Evolutionary conservation across 2,113 vertebrate genomes (phyloP).

Genomic region (Symphodus melops): DNA sequence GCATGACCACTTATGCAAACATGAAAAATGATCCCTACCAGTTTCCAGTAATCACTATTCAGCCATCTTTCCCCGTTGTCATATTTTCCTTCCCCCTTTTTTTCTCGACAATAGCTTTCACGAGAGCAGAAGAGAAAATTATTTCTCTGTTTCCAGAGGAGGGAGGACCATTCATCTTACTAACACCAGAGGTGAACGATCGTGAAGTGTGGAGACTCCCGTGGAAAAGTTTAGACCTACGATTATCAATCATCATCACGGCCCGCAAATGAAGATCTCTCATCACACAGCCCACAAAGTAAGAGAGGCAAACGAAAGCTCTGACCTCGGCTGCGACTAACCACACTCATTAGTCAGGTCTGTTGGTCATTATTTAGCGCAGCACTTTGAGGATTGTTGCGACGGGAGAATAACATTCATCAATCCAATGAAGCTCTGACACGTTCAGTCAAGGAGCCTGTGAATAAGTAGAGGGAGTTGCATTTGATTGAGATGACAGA

Average conservation of each 20-base stretch:
- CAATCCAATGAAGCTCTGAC: slow-evolving; percentile 50
- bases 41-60: slow-evolving; percentile 38
- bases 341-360: slow-evolving; percentile 60
- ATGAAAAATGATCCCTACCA: slow-evolving; percentile 49
- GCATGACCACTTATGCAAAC: slow-evolving; percentile 37
- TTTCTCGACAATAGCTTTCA: slow-evolving; percentile 19
- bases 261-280: slow-evolving; percentile 60
- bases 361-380: slow-evolving; percentile 58
- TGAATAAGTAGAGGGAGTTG: slow-evolving; percentile 42
- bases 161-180: slow-evolving; percentile 68
- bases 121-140: slow-evolving; percentile 58
- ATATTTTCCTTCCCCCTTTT: neutral
- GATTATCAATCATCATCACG: slow-evolving; percentile 72
- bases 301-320: slow-evolving; percentile 40
- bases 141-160: slow-evolving; percentile 46
- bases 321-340: slow-evolving; percentile 27
- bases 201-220: slow-evolving; percentile 58
- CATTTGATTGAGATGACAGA: slow-evolving; percentile 53
- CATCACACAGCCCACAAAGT: slow-evolving; percentile 31
- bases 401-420: slow-evolving; percentile 53
- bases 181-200: slow-evolving; percentile 66
- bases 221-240: slow-evolving; percentile 51
- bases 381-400: slow-evolving; percentile 39
- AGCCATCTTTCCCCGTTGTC: slow-evolving; percentile 15
- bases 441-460: slow-evolving; percentile 39